Evolutionary conservation across 2,888 invertebrate species (phyloP).

Genomic region (Andrena marginata): DNA sequence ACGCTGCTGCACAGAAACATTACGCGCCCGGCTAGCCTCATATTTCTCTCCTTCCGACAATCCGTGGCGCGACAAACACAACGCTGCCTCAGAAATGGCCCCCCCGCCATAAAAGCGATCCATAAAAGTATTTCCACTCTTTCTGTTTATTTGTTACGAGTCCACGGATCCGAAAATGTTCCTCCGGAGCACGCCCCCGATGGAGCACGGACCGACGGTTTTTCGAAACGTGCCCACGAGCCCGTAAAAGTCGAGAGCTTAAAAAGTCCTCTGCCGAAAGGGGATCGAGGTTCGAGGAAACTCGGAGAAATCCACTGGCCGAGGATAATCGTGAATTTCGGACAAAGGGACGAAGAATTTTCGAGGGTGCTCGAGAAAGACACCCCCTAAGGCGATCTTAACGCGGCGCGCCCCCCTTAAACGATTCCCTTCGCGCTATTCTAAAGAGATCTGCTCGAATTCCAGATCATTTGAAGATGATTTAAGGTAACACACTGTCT

Average conservation of each 20-base stretch:
- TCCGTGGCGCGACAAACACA: slow-evolving; percentile 8
- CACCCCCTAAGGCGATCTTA: slow-evolving; percentile 7
- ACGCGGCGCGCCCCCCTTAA: background rate
- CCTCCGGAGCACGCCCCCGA: slow-evolving; percentile 12
- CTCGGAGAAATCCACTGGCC: background rate
- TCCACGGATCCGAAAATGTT: slow-evolving; percentile 12
- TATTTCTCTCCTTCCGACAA: slow-evolving; percentile 5
- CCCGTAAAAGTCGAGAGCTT: slow-evolving; percentile 65
- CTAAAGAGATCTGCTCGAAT: too few species aligned
- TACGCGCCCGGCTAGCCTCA: background rate
- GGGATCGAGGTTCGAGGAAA: slow-evolving; percentile 10
- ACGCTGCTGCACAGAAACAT: background rate
- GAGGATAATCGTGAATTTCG: slow-evolving; percentile 7
- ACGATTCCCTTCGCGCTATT: background rate
- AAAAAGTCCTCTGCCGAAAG: slow-evolving; percentile 50
- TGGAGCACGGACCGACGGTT: slow-evolving; percentile 39
- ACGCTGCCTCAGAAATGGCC: slow-evolving; percentile 4
- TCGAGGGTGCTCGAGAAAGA: slow-evolving; percentile 1
- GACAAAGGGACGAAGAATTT: background rate
- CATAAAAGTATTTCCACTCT: slow-evolving; percentile 51
- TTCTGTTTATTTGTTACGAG: slow-evolving; percentile 38
- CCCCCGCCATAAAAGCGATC: slow-evolving; percentile 36
- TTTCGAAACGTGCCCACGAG: slow-evolving; percentile 58
- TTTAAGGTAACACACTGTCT: too few species aligned
- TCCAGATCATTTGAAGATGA: too few species aligned